A percentile compares a stretch with the other conserved stretches of the same genome.
These are phyloP conservation scores for Thaumetopoea pityocampa DNA, from an alignment of 1,140 invertebrate species.

Conservation along the genomic window DNA sequence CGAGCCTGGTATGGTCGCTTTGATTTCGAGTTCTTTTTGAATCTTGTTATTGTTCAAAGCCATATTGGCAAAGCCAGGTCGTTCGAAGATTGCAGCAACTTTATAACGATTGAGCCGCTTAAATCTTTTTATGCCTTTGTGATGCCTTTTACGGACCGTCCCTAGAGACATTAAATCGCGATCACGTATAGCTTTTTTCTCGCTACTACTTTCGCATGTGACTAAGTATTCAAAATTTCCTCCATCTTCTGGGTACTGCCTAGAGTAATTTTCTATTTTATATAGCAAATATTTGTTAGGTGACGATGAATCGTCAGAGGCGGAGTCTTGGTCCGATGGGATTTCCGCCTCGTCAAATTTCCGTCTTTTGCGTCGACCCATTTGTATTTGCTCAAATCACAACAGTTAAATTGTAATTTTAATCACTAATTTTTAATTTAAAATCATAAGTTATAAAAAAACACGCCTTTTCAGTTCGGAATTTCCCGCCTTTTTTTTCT, in stretches of 20 bases:
- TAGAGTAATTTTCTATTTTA: slow-evolving; percentile 3
- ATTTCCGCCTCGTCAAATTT: no score
- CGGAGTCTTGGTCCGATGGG: no score
- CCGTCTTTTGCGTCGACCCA: no score
- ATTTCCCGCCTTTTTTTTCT: no score
- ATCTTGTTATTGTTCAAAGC: slow-evolving; percentile 14
- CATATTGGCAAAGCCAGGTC: slow-evolving; percentile 14
- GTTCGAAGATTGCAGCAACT: slow-evolving; percentile 17
- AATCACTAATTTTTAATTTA: no score
- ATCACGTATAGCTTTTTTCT: slow-evolving; percentile 3
- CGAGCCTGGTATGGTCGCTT: no score
- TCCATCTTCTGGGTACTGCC: slow-evolving; percentile 1
- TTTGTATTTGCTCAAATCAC: no score
- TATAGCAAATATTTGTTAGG: no score
- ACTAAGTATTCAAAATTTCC: slow-evolving; percentile 8
- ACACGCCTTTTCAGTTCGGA: no score
- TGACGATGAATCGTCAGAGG: no score
- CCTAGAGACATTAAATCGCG: slow-evolving; percentile 7
- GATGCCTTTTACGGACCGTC: neutral
- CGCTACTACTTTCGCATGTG: slow-evolving; percentile 5
- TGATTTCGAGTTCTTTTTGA: neutral
- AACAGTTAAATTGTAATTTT: no score
- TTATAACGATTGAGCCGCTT: slow-evolving; percentile 6
- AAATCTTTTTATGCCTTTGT: slow-evolving; percentile 5
- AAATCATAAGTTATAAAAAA: no score